A percentile compares a stretch with the other conserved stretches of the same genome.
Conservation (phyloP, 2,113 vertebrate genomes). For the Corydoras sp. region DNA sequence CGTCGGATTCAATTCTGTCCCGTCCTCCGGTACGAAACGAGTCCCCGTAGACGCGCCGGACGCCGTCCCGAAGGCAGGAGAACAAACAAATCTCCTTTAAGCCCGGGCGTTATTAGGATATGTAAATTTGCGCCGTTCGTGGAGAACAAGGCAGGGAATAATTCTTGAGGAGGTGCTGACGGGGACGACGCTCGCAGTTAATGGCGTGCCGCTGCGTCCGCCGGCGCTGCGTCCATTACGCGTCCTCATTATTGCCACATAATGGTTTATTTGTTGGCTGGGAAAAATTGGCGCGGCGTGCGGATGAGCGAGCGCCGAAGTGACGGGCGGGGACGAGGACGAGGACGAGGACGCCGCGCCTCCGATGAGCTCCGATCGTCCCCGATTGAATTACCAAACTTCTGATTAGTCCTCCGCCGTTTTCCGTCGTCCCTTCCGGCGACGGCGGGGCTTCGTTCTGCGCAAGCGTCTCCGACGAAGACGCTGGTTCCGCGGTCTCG, state of each 20-base stretch:
- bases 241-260: constrained; percentile 64
- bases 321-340: constrained; percentile 53
- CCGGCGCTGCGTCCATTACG: constrained; percentile 64
- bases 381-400: constrained; percentile 65
- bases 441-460: constrained; percentile 48
- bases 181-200: constrained; percentile 55
- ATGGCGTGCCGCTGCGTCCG: constrained; percentile 58
- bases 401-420: constrained; percentile 64
- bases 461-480: constrained; percentile 39
- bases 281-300: constrained; percentile 51
- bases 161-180: constrained; percentile 56
- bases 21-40: background rate
- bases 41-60: constrained; percentile 10
- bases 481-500: constrained; percentile 39
- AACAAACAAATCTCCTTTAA: constrained; percentile 46
- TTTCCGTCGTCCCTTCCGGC: constrained; percentile 50
- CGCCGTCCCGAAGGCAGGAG: constrained; percentile 26
- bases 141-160: constrained; percentile 38
- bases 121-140: constrained; percentile 42
- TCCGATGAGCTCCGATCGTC: constrained; percentile 44
- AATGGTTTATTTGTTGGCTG: constrained; percentile 66
- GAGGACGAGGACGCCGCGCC: constrained; percentile 29
- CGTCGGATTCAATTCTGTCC: background rate
- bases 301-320: constrained; percentile 45
- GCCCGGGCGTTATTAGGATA: constrained; percentile 42